Evolutionary conservation across 2,797 vertebrate genomes (phyloP).

Genomic region (Phrynocephalus guinanensis): DNA sequence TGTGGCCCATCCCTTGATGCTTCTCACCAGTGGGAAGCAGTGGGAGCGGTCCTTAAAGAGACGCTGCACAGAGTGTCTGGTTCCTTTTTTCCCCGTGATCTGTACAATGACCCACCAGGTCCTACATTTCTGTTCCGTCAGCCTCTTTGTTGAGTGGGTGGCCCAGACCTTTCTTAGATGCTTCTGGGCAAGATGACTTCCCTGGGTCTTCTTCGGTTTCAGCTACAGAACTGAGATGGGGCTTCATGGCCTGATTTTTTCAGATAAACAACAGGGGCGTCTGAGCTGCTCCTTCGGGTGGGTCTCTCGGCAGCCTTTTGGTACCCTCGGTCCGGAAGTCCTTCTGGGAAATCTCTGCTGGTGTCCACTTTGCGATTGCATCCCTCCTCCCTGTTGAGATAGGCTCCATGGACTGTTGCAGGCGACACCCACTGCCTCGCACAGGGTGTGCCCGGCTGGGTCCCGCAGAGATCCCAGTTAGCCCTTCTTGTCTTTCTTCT

Average conservation of each 20-base stretch:
- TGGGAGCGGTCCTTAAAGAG: neutral
- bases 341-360: neutral
- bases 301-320: neutral
- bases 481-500: neutral
- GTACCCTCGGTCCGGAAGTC: neutral
- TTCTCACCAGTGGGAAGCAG: neutral
- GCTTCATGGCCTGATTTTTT: neutral
- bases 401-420: neutral
- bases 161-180: neutral
- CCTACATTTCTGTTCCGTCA: no score
- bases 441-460: neutral
- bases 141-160: neutral
- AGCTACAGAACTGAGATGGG: neutral
- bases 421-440: neutral
- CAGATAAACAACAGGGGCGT: no score
- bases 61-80: no score
- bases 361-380: neutral
- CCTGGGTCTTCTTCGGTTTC: neutral
- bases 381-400: no score
- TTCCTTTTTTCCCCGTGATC: neutral
- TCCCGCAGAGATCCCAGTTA: neutral
- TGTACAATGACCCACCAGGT: neutral
- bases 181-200: no score
- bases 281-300: neutral
- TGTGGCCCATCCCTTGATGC: no score